Base-by-base conservation (phyloP, 37 sponge, comb jelly and placozoan genomes). In the Beroe ovata region DNA sequence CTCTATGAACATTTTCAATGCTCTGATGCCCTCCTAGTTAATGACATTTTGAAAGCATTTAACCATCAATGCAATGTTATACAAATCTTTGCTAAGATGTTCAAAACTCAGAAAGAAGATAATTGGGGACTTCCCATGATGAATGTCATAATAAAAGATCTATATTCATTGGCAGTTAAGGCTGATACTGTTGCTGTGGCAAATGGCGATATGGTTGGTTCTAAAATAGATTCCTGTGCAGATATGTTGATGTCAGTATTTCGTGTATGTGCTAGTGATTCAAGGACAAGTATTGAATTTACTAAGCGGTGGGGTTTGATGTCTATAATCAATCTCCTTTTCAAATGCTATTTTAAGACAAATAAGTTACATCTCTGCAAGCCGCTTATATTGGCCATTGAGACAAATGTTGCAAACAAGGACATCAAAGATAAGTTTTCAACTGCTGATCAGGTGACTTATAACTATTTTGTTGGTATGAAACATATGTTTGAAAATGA, bases 401-500 rank as follows among this genome's bases (percentile, higher is more conserved):
- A 95, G 19, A 92, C 91, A 1, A 93, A 95, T 0, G 69, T 30
- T 34, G 69, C 69, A 66, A 77, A 77, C 29, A 77, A 77, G 25
- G 90, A 91, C 59, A 91, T 97, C 18, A 92, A 92, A 66, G 94
- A 95, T 39, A 59, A 91, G 54, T 95, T 94, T 63, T 69, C 89
- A 6, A 54, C 91, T 20, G 91, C 94, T 29, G 92, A 97, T 23
- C 39, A 90, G 38, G 95, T 97, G 41, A 97, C 98, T 0, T 97
- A 95, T 92, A 94, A 90, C 92, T 92, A 88, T 88, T 97, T 93
- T 91, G 92, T 95, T 8, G 98, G 98, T 40, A 90, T 93, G 59
- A 97, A 97, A 64, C 93, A 92, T 60, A 94, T 97, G 91, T 95
- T 97, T 92, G 98, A 97, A 61, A 93, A 93, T 71, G 95, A 95